A percentile compares a stretch with the other conserved stretches of the same genome.
Conservation (phyloP, 2,797 vertebrate species). For the Myotis findleyi region DNA sequence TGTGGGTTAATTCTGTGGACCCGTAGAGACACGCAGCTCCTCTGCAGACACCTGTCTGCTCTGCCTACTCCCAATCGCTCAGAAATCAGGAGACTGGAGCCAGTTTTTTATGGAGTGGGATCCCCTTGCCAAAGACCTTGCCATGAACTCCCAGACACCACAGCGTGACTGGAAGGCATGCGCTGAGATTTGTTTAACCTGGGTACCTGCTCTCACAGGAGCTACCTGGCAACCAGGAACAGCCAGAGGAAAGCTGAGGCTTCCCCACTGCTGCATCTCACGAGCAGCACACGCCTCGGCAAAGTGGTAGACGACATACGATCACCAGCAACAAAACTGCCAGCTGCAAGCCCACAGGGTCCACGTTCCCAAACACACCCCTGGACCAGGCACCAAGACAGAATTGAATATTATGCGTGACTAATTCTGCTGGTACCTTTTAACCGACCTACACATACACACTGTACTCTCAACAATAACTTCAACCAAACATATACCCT, state of each 20-base stretch:
- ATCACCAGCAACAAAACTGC: neutral
- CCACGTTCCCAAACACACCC: neutral
- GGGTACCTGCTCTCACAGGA: constrained; percentile 72
- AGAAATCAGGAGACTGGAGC: constrained; percentile 74
- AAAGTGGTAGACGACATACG: neutral
- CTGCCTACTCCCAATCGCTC: constrained; percentile 73
- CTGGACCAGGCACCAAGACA: neutral
- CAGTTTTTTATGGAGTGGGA: constrained; percentile 53
- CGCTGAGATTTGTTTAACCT: constrained; percentile 49
- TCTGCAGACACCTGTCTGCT: constrained; percentile 69
- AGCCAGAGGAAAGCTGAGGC: neutral
- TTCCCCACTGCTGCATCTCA: neutral
- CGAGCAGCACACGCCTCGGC: neutral
- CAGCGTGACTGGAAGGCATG: constrained; percentile 64
- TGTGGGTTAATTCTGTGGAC: neutral
- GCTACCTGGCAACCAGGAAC: constrained; percentile 56
- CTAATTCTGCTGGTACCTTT: constrained; percentile 48
- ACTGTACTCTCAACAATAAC: constrained; percentile 22
- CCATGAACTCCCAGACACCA: constrained; percentile 74
- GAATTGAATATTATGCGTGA: constrained; percentile 25
- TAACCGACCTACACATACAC: neutral
- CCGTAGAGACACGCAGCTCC: constrained; percentile 60
- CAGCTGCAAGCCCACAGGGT: neutral
- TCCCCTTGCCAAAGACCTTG: constrained; percentile 79
- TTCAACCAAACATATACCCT: constrained; percentile 55